A percentile compares a stretch with the other conserved stretches of the same genome.
Evolutionary conservation across 30 jellyfish, hydroid and myxozoan species (phyloP).

Genomic region (Turritopsis rubra): DNA sequence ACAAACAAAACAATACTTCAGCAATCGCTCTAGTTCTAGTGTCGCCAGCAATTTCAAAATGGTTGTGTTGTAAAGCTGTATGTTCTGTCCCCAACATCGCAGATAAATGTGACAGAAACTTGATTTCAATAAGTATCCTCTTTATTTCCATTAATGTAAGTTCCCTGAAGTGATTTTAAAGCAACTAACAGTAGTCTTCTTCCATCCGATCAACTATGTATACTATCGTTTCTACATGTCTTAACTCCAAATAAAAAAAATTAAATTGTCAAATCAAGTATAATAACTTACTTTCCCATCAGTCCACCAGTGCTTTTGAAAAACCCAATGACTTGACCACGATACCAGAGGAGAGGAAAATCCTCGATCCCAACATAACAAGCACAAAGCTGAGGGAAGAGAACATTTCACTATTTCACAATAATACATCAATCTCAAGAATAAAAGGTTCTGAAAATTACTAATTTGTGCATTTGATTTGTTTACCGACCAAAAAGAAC

Average conservation of each 20-base stretch:
- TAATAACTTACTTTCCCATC: background rate
- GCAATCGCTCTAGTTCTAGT: background rate
- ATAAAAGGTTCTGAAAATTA: too few relatives aligned
- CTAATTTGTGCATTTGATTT: background rate
- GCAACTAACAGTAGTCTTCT: too few relatives aligned
- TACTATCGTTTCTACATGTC: too few relatives aligned
- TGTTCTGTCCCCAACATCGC: background rate
- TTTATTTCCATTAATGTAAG: too few relatives aligned
- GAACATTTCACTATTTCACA: background rate
- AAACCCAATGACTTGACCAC: conserved; percentile 26
- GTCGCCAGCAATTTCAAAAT: background rate
- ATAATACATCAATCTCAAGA: background rate
- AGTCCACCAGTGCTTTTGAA: conserved; percentile 29
- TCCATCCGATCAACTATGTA: too few relatives aligned
- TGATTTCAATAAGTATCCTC: background rate
- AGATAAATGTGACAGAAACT: background rate
- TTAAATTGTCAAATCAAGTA: background rate
- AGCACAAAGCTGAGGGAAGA: conserved; percentile 16
- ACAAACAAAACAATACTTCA: background rate
- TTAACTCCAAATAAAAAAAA: background rate
- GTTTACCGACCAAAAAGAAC: background rate
- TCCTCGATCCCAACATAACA: conserved; percentile 19
- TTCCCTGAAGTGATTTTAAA: too few relatives aligned
- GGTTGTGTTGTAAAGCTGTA: background rate
- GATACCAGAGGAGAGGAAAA: conserved; percentile 24